phyloP scores from a whole-genome alignment of 1,140 invertebrate genomes.

The Ceratoteleas bidentatus region DNA sequence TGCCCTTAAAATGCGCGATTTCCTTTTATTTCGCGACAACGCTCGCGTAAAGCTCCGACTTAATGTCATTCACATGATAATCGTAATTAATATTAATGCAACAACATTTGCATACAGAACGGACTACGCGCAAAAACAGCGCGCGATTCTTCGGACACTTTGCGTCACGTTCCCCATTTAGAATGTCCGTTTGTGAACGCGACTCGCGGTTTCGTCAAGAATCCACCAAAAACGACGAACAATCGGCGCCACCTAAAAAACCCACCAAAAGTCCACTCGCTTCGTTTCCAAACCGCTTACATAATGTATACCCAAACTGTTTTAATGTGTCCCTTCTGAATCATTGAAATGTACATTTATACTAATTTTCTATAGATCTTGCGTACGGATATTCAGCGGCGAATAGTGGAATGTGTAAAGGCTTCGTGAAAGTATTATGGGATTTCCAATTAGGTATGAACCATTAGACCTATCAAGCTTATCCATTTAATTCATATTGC shows the following conservation, averaged over 20 bases:
- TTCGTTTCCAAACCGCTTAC: slow-evolving; percentile 1
- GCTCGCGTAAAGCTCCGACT: background rate
- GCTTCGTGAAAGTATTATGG: slow-evolving; percentile 60
- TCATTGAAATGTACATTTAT: slow-evolving; percentile 48
- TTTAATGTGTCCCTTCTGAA: slow-evolving; percentile 8
- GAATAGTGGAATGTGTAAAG: slow-evolving; percentile 51
- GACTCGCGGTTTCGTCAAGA: background rate
- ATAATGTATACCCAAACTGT: slow-evolving; percentile 14
- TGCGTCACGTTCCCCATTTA: background rate
- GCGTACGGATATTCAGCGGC: slow-evolving; percentile 47
- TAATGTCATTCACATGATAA: slow-evolving; percentile 5
- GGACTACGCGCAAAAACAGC: background rate
- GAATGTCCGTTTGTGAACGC: background rate
- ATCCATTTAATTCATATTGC: slow-evolving; percentile 52
- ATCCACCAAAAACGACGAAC: background rate
- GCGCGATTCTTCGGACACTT: background rate
- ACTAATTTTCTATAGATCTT: slow-evolving; percentile 56
- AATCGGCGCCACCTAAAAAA: too few relatives aligned
- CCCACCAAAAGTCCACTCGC: too few relatives aligned
- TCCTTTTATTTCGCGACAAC: background rate
- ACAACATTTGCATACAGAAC: background rate
- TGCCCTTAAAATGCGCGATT: background rate
- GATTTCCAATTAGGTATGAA: slow-evolving; percentile 64
- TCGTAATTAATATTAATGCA: background rate
- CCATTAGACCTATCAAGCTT: slow-evolving; percentile 51